Percentiles rank a stretch among this genome's conserved stretches.
phyloP scores from a whole-genome alignment of 2,797 vertebrate species.

The Gallinago nigripennis region DNA sequence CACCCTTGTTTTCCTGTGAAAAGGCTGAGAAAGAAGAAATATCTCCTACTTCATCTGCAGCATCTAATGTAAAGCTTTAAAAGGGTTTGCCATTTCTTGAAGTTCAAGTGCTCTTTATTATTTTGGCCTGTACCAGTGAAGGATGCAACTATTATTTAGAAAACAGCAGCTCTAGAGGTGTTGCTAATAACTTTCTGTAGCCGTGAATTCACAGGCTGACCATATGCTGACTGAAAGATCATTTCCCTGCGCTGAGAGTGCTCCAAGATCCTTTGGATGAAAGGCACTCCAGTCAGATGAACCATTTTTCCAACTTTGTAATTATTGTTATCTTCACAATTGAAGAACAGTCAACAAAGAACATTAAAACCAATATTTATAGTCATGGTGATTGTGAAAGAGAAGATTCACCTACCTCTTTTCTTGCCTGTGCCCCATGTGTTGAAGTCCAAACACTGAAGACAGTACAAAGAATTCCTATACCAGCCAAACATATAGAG shows the following conservation, averaged over 20 bases:
- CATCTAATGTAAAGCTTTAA: not conserved
- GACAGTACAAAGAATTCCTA: not conserved
- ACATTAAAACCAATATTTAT: not conserved
- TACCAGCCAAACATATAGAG: not conserved
- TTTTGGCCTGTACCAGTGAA: not conserved
- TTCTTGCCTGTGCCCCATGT: not conserved
- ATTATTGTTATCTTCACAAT: not conserved
- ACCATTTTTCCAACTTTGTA: not conserved
- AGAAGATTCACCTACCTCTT: not conserved
- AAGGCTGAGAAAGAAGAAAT: not conserved
- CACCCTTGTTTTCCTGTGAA: not conserved
- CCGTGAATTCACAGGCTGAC: not conserved
- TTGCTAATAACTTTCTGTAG: not conserved
- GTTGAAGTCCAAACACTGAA: not conserved
- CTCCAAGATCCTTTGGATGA: not conserved
- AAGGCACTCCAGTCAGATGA: not conserved
- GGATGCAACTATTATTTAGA: not conserved
- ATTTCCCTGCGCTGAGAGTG: not conserved
- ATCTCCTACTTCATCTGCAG: not conserved
- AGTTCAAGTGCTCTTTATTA: constrained; percentile 17
- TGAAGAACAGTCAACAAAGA: not conserved
- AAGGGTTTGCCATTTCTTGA: not conserved
- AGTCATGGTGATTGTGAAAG: not conserved
- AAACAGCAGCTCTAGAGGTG: not conserved
- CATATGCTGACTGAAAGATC: not conserved